Conservation (phyloP, 1,140 invertebrate species). For the Pseudoatta argentina region DNA sequence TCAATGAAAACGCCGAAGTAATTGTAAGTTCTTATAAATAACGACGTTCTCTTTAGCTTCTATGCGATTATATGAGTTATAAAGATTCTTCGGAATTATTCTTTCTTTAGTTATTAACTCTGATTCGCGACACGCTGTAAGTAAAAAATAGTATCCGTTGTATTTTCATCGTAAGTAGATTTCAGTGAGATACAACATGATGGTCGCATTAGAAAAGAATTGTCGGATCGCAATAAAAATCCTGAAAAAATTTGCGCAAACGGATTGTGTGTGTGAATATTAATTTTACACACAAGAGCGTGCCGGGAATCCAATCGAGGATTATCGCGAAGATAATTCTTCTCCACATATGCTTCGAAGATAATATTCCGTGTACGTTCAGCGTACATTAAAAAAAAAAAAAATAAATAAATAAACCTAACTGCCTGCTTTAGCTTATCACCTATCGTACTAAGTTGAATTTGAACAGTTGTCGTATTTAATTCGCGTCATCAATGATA, state of each 20-base stretch:
- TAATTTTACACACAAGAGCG: neutral
- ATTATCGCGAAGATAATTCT: conserved; percentile 12
- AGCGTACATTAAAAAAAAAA: neutral
- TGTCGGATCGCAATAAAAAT: neutral
- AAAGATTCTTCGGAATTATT: conserved; percentile 11
- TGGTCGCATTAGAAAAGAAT: neutral
- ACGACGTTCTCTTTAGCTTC: neutral
- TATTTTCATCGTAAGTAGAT: neutral
- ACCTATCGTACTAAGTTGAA: neutral
- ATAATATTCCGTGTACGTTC: neutral
- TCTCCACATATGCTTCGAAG: conserved; percentile 10
- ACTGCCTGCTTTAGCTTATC: neutral
- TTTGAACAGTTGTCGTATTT: neutral
- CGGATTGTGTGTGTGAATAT: neutral
- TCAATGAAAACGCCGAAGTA: conserved; percentile 15
- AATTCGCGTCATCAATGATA: neutral
- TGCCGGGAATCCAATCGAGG: conserved; percentile 13
- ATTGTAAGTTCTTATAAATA: conserved; percentile 1
- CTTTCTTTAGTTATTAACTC: neutral
- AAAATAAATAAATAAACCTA: neutral
- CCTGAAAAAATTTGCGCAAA: neutral
- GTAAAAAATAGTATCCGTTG: neutral
- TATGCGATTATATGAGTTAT: neutral
- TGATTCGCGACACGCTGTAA: conserved; percentile 9
- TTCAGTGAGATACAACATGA: neutral